Conservation (phyloP, 2,888 invertebrate genomes). For the Andrena praecox region DNA sequence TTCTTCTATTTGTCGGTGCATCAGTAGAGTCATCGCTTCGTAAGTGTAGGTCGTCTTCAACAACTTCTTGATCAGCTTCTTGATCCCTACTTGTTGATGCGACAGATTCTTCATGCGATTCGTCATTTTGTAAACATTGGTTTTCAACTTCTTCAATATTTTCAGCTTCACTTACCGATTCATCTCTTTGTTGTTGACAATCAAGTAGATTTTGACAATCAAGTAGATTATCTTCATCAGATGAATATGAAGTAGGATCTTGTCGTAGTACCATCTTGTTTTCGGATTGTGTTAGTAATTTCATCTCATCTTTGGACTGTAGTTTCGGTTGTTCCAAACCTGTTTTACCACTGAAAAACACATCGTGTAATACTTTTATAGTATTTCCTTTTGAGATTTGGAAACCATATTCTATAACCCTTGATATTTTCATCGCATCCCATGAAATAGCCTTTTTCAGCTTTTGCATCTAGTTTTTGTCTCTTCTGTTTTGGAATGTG, state of each 20-base stretch:
- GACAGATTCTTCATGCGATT: too few relatives aligned
- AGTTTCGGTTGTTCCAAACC: not conserved
- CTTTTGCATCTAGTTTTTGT: conserved; percentile 12
- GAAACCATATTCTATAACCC: not conserved
- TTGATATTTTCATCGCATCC: not conserved
- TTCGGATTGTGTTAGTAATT: not conserved
- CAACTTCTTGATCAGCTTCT: not conserved
- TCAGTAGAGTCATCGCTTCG: not conserved
- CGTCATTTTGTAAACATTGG: too few relatives aligned
- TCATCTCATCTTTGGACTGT: not conserved
- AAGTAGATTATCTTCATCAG: too few relatives aligned
- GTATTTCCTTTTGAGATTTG: too few relatives aligned
- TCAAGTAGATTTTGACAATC: too few relatives aligned
- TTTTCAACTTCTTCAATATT: too few relatives aligned
- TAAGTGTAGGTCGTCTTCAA: not conserved
- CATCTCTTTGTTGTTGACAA: too few relatives aligned
- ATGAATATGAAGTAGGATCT: too few relatives aligned
- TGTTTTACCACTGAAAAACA: not conserved
- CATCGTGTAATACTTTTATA: not conserved
- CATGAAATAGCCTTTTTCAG: not conserved
- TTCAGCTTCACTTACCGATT: too few relatives aligned
- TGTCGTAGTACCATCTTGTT: not conserved
- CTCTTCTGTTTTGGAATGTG: conserved; percentile 12
- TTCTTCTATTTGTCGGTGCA: not conserved
- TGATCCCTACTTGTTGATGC: too few relatives aligned